Evolutionary conservation across 2,113 vertebrate species (phyloP).

Genomic region (Pterocles gutturalis): DNA sequence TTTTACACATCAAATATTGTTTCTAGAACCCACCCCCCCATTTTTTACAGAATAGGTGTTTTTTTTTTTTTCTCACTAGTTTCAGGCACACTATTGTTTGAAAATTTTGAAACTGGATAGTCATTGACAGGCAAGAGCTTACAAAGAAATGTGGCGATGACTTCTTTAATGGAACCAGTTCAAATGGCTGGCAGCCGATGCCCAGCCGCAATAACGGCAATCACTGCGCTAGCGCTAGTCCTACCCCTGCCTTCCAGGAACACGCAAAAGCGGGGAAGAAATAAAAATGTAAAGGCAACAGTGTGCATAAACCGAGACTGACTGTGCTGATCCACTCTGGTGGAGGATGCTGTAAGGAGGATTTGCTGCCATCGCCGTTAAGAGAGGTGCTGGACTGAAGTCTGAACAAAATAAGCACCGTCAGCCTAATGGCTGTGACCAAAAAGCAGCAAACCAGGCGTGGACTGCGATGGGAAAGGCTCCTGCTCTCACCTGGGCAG

Average conservation of each 20-base stretch:
- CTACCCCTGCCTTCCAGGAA: background rate
- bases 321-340: background rate
- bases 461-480: background rate
- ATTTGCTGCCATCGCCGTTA: rapidly evolving
- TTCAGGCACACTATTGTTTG: constrained; percentile 93
- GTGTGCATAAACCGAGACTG: rapidly evolving
- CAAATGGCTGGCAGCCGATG: background rate
- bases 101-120: constrained; percentile 78
- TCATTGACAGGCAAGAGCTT: constrained; percentile 78
- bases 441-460: background rate
- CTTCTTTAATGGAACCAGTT: constrained; percentile 13
- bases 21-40: constrained; percentile 53
- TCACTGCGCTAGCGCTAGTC: background rate
- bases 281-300: background rate
- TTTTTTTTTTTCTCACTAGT: constrained; percentile 78
- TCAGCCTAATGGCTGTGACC: background rate
- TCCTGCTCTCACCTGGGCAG: background rate
- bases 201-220: background rate
- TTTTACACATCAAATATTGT: constrained; percentile 85
- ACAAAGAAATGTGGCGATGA: constrained; percentile 6
- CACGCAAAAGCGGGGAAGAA: background rate
- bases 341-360: background rate
- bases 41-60: constrained; percentile 80
- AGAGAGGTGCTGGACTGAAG: background rate
- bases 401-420: background rate